A percentile compares a stretch with the other conserved stretches of the same genome.
Conservation (phyloP, 2,888 invertebrate species). For the Hetaerina titia region DNA sequence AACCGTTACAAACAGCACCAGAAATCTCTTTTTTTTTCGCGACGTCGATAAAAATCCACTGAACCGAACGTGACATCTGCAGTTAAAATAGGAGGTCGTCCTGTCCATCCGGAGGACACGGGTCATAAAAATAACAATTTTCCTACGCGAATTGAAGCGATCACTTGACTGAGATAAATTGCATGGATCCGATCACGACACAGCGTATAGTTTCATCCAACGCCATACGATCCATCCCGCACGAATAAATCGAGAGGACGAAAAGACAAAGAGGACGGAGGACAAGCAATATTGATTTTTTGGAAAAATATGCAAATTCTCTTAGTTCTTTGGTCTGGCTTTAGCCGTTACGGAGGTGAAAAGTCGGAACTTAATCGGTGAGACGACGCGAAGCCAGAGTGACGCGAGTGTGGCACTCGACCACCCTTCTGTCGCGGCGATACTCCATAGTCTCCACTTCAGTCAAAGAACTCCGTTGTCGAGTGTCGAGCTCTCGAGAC, state of each 20-base stretch:
- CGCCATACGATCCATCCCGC: not conserved
- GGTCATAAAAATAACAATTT: not conserved
- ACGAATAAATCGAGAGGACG: not conserved
- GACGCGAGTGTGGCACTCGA: not conserved
- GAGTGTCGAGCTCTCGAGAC: not conserved
- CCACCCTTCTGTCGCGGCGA: not conserved
- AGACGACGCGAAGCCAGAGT: not conserved
- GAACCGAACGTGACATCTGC: not conserved
- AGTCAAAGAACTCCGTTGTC: conserved; percentile 12
- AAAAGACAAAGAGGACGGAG: not conserved
- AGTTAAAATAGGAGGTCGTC: not conserved
- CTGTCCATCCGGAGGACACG: not conserved
- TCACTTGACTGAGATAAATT: not conserved
- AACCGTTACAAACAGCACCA: not conserved
- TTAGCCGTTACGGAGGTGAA: not conserved
- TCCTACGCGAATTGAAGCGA: not conserved
- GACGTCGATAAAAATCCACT: not conserved
- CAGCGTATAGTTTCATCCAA: not conserved
- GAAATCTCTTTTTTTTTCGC: too few relatives aligned
- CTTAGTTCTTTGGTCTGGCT: not conserved
- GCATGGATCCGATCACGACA: not conserved
- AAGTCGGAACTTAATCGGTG: not conserved
- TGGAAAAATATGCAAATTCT: not conserved
- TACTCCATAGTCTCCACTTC: not conserved
- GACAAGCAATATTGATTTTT: not conserved